phyloP scores from a whole-genome alignment of 2,797 vertebrate genomes.

The Hoplostethus atlanticus region DNA sequence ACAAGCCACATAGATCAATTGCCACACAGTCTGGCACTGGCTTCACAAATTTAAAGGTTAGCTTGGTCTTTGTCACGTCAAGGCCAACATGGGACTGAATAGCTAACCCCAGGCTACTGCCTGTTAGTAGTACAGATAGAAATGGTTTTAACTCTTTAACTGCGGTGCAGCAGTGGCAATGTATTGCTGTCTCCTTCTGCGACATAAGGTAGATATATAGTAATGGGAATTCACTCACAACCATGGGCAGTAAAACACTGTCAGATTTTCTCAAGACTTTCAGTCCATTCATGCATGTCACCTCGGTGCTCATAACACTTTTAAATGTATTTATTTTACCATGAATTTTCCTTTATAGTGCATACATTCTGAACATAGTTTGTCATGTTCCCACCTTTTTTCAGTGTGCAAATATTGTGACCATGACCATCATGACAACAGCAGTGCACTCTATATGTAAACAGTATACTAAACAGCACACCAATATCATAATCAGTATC shows the following conservation, averaged over 20 bases:
- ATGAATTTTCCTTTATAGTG: no score
- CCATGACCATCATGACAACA: conserved; percentile 1
- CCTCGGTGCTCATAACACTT: no score
- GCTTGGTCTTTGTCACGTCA: conserved; percentile 19
- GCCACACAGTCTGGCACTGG: neutral
- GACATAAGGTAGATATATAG: neutral
- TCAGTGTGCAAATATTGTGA: no score
- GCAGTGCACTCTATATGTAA: neutral
- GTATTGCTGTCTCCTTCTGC: neutral
- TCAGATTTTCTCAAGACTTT: no score
- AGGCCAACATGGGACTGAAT: neutral
- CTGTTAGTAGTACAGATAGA: neutral
- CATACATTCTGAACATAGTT: no score
- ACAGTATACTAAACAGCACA: neutral
- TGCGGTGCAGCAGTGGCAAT: neutral
- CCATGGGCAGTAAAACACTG: no score
- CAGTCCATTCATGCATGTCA: no score
- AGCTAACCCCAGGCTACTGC: neutral
- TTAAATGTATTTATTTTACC: no score
- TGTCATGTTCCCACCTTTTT: no score
- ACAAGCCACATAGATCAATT: conserved; percentile 2
- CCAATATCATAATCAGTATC: no score
- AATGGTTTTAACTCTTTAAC: neutral
- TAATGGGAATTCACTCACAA: no score
- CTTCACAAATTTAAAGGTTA: conserved; percentile 26